These are phyloP conservation scores for Drosophila mayaguana DNA, from an alignment of 2,888 invertebrate genomes.

Conservation along the genomic window DNA sequence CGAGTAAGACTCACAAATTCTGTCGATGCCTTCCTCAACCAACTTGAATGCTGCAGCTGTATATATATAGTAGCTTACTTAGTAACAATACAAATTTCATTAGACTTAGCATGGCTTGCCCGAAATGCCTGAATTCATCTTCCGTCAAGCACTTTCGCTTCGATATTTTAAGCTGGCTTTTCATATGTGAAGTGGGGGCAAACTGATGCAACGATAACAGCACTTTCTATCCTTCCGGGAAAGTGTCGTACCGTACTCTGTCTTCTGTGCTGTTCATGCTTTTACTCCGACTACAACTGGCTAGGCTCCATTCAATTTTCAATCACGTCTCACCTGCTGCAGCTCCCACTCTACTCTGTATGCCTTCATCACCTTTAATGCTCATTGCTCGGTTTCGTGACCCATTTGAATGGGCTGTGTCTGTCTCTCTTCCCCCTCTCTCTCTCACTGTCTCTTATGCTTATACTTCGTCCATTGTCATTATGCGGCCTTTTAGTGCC, in stretches of 20 bases:
- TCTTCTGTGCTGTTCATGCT: background rate
- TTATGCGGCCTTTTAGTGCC: slow-evolving; percentile 46
- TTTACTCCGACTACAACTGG: background rate
- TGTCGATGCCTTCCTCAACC: too few species aligned
- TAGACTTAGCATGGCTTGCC: slow-evolving; percentile 22
- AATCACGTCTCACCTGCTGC: slow-evolving; percentile 32
- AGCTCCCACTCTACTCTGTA: slow-evolving; percentile 14
- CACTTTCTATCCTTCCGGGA: slow-evolving; percentile 36
- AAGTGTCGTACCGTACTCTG: background rate
- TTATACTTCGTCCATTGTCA: slow-evolving; percentile 59
- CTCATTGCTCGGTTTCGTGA: slow-evolving; percentile 37
- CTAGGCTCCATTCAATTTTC: slow-evolving; percentile 42
- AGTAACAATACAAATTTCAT: slow-evolving; percentile 18
- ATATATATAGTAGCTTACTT: background rate
- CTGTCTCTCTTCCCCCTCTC: background rate
- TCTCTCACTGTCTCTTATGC: background rate
- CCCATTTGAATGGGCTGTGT: slow-evolving; percentile 47
- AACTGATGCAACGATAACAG: slow-evolving; percentile 35
- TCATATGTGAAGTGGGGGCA: slow-evolving; percentile 11
- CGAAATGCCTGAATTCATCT: slow-evolving; percentile 14
- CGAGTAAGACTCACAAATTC: background rate
- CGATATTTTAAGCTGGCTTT: slow-evolving; percentile 34
- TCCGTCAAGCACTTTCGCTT: slow-evolving; percentile 25
- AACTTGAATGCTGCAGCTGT: background rate
- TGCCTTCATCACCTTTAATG: slow-evolving; percentile 32